Evolutionary conservation across 2,888 invertebrate genomes (phyloP), one percentile per base, ranked within the genome.

Genomic region (Nesidiocoris tenuis): DNA sequence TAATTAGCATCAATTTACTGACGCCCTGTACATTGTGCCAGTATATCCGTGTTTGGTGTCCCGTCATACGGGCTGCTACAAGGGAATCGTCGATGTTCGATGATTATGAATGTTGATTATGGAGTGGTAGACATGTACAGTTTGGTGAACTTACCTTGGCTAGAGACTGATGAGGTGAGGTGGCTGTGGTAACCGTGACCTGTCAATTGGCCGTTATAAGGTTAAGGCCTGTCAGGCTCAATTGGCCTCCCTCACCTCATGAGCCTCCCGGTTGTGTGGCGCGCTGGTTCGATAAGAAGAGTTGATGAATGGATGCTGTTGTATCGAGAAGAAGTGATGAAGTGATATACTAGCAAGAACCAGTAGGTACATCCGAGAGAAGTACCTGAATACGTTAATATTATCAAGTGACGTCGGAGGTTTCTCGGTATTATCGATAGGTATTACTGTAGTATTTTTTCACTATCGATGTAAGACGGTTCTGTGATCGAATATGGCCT

Each of bases 111-210:
- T 39, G 39, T 7, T 39, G 39, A 12, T 7, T 39, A 39, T 39
- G 39, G 5, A 39, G 39, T 39, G 39, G 39, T 39, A 39, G 12
- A 39, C 12, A 12, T 39, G 5, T 39, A 39, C 12, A 12, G 39
- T 39, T n/a, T n/a, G 55, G 55, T 56, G 67, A 67, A 67, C 67
- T 67, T 67, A 67, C 67, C 67, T 67, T 56, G 21, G 18, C 54
- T 21, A 18, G 21, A 56, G 56, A 19, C 67, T 18, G 55, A 56
- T 56, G 67, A 67, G 56, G 56, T 56, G 67, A 67, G 55, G 22
- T 19, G 18, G 22, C 39, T 55, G 67, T 39, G 63, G 61, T 19
- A 59, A 18, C 17, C n/a, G n/a, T n/a, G n/a, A n/a, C n/a, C n/a
- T n/a, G n/a, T n/a, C n/a, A n/a, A n/a, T n/a, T n/a, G n/a, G n/a